Evolutionary conservation across 2,888 invertebrate genomes (phyloP).

Genomic region (Capitulum mitella): DNA sequence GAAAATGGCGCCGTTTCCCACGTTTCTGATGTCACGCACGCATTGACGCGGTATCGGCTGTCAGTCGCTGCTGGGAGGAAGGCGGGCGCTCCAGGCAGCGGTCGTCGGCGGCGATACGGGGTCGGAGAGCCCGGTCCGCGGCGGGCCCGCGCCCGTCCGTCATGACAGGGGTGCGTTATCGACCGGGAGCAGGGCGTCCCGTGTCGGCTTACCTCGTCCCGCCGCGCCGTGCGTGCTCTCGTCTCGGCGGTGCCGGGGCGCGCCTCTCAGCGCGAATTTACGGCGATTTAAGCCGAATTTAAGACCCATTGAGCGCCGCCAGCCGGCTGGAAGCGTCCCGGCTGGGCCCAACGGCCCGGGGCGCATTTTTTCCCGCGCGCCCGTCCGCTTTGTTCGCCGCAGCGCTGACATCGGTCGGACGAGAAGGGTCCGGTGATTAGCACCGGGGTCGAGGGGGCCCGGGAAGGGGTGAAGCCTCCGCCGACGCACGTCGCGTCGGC

Average conservation of each 20-base stretch:
- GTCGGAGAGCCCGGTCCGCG: too few species aligned
- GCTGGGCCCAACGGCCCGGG: not conserved
- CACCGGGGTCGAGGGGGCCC: not conserved
- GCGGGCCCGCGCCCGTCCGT: not conserved
- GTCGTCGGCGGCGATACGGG: too few species aligned
- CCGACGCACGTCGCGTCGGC: not conserved
- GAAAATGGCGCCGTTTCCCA: too few species aligned
- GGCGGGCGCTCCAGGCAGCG: too few species aligned
- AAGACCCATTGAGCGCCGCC: not conserved
- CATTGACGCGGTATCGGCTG: too few species aligned
- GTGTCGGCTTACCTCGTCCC: not conserved
- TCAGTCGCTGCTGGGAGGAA: too few species aligned
- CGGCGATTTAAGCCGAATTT: conserved; percentile 13
- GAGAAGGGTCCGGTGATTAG: not conserved
- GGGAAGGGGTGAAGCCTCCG: not conserved
- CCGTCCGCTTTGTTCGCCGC: not conserved
- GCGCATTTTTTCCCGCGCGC: not conserved
- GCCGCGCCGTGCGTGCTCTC: not conserved
- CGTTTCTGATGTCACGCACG: too few species aligned
- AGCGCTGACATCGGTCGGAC: not conserved
- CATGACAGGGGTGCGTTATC: not conserved
- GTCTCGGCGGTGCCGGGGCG: too few species aligned
- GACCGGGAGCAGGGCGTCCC: not conserved
- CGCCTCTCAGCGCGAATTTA: not conserved
- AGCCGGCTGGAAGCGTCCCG: not conserved